Evolutionary conservation across 2,113 vertebrate genomes (phyloP), one percentile per base, ranked within the genome.

Genomic region (Microcebus griseorufus): DNA sequence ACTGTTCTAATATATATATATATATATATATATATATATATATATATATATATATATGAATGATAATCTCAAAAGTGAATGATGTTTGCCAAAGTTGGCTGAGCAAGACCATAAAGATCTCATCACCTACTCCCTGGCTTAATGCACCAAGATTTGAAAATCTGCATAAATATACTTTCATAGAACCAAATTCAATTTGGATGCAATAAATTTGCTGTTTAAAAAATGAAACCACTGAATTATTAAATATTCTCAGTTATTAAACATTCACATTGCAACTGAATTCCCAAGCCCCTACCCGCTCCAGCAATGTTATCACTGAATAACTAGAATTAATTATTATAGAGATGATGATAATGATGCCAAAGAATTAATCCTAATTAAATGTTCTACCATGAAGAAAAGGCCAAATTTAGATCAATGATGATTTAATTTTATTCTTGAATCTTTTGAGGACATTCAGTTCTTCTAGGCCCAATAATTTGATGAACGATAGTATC

Each of bases 241-340:
- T 87, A 94, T 76, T 72, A 93, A 87, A 94, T 81, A 96, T 89
- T 97, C 93, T 88, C 39, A 90, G 65, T 78, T 90, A 37, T 75
- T 23, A 80, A 93, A 90, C 58, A 80, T 13, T 92, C 78, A 70
- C 53, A 90, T 8, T 64, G 34, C 5, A 34, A 92, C 73, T 83
- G 17, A 95, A 87, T 95, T 96, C 81, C 69, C 94, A 89, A 84
- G 90, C 39, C 75, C 25, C 75, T 65, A 73, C 82, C 84, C 90
- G 48, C 70, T 64, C 37, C 48, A 53, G 92, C 88, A 90, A 51
- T 83, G 62, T 97, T 98, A 93, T 93, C 70, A 92, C 93, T 94
- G 65, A 96, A 53, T 60, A 93, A 78, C 53, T 81, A 45, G 0
- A 92, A 93, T 94, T 80, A 95, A 84, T 76, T 84, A 25, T 90